Evolutionary conservation across 2,113 vertebrate genomes (phyloP), one percentile per base, ranked within the genome.

Genomic region (Sarotherodon lohbergeri): DNA sequence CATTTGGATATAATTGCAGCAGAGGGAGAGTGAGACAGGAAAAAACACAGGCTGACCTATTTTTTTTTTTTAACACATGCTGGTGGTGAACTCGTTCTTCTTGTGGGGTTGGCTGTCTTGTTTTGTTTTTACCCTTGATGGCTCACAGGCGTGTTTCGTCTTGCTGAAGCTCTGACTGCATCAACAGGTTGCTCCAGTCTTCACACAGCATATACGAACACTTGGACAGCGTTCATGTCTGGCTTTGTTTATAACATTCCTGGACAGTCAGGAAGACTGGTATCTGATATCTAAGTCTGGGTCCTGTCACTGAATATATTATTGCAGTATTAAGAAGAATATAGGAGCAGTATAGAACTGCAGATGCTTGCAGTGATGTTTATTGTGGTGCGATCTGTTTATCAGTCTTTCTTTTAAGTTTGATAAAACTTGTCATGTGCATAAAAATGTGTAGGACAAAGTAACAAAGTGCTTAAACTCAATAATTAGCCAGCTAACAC

Each of bases 141-240:
- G 39, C 80, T 32, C 46, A 83, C 32, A 87, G 83, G 43, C 92
- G 7, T 94, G 94, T 87, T 88, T 66, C n/a, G 1, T 86, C 93
- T 84, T 92, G 94, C 87, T 43, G 8, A 36, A 43, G 52, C 39
- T 71, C 24, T 71, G 48, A 34, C 4, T 61, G 56, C 2, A 13
- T 80, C 54, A 80, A 86, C 89, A 63, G 84, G 90, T 92, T 86
- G 22, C 61, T 36, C 68, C 82, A 27, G 78, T 87, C 54, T 19
- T 83, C n/a, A 34, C 41, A 39, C 80, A 57, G 9, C 9, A 79
- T 50, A 3, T 54, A 39, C 12, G 2, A 83, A 76, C 5, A 61
- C 41, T 46, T 34, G 34, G 13, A 29, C 43, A 29, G 14, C 2
- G 9, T 8, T 88, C 29, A 50, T 41, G 73, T 34, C 73, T 56